Percentiles rank a stretch among this genome's conserved stretches.
phyloP scores from a whole-genome alignment of 2,113 vertebrate genomes.

The Himantopus leucocephalus region DNA sequence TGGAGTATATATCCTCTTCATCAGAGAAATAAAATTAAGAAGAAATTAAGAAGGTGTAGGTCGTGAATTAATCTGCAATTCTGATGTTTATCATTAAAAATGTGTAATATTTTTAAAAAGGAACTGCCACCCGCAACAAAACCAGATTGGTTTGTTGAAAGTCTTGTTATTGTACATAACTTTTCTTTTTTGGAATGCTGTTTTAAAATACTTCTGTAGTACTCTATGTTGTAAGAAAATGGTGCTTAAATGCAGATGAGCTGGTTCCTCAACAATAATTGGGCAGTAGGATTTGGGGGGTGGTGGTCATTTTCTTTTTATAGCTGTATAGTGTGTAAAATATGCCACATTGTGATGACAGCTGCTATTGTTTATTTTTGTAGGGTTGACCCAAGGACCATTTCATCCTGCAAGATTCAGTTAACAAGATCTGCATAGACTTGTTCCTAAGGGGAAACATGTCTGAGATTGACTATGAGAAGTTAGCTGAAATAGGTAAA shows the following conservation, averaged over 20 bases:
- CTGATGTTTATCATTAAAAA: background rate
- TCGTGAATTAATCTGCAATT: background rate
- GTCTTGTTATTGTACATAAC: background rate
- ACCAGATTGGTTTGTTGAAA: background rate
- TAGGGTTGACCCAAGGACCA: background rate
- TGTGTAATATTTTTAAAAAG: background rate
- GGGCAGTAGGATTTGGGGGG: background rate
- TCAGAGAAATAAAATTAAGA: background rate
- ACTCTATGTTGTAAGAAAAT: background rate
- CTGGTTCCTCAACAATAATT: background rate
- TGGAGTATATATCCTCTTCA: background rate
- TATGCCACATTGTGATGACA: background rate
- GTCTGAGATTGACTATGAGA: slow-evolving; percentile 70
- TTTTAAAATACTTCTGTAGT: background rate
- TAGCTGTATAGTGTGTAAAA: background rate
- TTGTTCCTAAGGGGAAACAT: background rate
- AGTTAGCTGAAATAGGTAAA: slow-evolving; percentile 80
- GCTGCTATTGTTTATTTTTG: background rate
- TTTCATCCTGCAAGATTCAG: background rate
- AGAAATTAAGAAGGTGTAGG: background rate
- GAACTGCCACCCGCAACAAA: background rate
- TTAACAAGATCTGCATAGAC: background rate
- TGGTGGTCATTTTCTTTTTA: background rate
- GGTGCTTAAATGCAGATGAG: background rate
- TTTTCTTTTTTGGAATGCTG: background rate